Evolutionary conservation across 2,113 vertebrate genomes (phyloP).

Genomic region (Chaetodon auriga): DNA sequence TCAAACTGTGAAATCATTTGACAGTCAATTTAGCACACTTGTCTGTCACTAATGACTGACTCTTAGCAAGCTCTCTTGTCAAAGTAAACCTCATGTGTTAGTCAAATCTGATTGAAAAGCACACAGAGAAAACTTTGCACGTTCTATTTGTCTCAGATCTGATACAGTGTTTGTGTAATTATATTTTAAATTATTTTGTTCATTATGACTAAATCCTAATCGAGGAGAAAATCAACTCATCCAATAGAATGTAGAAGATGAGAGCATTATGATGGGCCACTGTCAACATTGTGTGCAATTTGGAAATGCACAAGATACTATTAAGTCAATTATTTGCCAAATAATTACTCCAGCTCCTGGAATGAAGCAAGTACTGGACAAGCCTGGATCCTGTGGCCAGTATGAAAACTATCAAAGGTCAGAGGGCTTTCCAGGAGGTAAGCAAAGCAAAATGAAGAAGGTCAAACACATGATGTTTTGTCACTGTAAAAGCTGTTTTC

Average conservation of each 20-base stretch:
- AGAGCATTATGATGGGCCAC: background rate
- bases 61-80: background rate
- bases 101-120: background rate
- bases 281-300: slow-evolving; percentile 82
- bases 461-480: slow-evolving; percentile 25
- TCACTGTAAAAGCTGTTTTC: slow-evolving; percentile 12
- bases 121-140: background rate
- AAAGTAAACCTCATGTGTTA: background rate
- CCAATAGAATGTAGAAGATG: background rate
- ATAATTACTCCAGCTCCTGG: slow-evolving; percentile 83
- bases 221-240: background rate
- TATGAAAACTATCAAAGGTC: slow-evolving; percentile 86
- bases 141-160: background rate
- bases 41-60: background rate
- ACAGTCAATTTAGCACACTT: background rate
- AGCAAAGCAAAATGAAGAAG: slow-evolving; percentile 60
- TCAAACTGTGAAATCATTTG: slow-evolving; percentile 1
- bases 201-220: background rate
- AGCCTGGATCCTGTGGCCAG: slow-evolving; percentile 84
- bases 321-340: slow-evolving; percentile 73
- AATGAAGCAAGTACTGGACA: slow-evolving; percentile 86
- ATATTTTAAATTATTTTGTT: background rate
- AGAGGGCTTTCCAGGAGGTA: slow-evolving; percentile 87
- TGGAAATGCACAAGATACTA: slow-evolving; percentile 65
- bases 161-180: background rate